Conservation (phyloP, 1,140 invertebrate species). For the Metopolophium dirhodum region DNA sequence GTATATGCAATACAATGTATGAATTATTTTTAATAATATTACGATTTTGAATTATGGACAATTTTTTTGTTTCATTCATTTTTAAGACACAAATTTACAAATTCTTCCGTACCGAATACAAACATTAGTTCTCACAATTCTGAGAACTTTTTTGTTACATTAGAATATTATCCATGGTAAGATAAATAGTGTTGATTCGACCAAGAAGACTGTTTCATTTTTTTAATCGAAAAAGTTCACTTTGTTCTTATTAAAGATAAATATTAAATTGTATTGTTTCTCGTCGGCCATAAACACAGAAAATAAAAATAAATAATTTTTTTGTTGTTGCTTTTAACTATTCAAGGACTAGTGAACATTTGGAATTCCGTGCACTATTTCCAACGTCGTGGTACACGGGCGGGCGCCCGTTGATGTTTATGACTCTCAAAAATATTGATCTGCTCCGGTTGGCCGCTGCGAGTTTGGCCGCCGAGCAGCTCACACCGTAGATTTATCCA, state of each 20-base stretch:
- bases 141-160: too few species aligned
- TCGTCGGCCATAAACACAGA: not conserved
- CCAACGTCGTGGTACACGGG: not conserved
- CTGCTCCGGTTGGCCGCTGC: not conserved
- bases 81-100: too few species aligned
- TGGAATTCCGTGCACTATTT: not conserved
- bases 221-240: not conserved
- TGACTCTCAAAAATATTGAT: slow-evolving; percentile 48
- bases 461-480: not conserved
- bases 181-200: not conserved
- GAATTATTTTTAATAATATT: too few species aligned
- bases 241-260: not conserved
- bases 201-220: not conserved
- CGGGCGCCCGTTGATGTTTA: slow-evolving; percentile 17
- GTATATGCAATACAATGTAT: too few species aligned
- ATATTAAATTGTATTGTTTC: not conserved
- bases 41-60: too few species aligned
- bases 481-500: not conserved
- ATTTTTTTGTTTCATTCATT: too few species aligned
- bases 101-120: too few species aligned
- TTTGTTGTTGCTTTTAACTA: not conserved
- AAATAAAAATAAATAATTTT: slow-evolving; percentile 1
- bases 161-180: not conserved
- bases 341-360: not conserved
- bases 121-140: too few species aligned